Conservation (phyloP, 2,113 vertebrate genomes). For the Calidris pygmaea region DNA sequence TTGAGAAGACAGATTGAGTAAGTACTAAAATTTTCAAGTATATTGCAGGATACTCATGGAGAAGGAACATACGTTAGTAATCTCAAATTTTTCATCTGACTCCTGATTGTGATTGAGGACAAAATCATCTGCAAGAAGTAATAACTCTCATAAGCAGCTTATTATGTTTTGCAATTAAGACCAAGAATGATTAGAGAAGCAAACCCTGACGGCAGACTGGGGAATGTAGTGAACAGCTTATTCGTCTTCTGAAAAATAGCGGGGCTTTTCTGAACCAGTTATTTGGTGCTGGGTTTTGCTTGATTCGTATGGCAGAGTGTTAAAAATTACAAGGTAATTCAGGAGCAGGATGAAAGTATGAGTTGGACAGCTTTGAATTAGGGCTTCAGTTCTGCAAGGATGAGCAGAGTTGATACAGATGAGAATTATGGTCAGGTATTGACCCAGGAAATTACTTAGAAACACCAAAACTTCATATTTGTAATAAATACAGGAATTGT, state of each 20-base stretch:
- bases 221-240: background rate
- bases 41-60: background rate
- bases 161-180: background rate
- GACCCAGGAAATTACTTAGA: background rate
- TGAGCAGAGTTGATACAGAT: background rate
- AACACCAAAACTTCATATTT: accelerated
- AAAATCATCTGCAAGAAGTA: background rate
- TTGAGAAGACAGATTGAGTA: background rate
- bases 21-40: background rate
- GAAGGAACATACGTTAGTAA: background rate
- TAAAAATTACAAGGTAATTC: background rate
- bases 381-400: background rate
- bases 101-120: background rate
- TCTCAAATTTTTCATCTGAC: background rate
- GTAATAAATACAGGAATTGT: background rate
- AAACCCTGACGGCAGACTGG: background rate
- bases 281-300: background rate
- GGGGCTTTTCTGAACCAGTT: background rate
- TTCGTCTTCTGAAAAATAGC: background rate
- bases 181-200: background rate
- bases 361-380: background rate
- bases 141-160: background rate
- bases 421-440: background rate
- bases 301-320: background rate
- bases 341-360: background rate